phyloP scores from a whole-genome alignment of 2,113 vertebrate species.

The Vireo altiloquus region DNA sequence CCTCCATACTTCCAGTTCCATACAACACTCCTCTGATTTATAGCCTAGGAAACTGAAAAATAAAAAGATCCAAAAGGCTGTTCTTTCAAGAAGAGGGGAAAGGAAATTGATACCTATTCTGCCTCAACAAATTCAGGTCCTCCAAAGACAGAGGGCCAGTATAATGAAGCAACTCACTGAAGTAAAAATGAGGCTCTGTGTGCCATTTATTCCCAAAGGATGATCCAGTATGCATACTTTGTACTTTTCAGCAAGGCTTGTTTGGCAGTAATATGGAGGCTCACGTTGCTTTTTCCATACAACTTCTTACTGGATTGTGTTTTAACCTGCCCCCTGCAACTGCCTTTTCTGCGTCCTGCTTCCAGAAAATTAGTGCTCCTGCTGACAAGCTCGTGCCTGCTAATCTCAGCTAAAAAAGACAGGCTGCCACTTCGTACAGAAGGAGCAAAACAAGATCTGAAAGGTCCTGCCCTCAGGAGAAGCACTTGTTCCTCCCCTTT shows the following conservation, averaged over 20 bases:
- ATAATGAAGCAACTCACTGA: neutral
- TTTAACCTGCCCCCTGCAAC: neutral
- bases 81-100: neutral
- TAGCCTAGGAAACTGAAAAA: neutral
- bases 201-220: neutral
- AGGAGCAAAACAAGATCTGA: constrained; percentile 18
- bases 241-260: neutral
- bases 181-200: neutral
- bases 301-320: neutral
- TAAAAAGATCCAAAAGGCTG: neutral
- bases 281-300: neutral
- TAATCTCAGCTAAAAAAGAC: neutral
- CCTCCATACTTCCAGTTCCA: neutral
- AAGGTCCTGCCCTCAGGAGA: constrained; percentile 32
- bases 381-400: neutral
- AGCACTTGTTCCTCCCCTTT: neutral
- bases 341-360: neutral
- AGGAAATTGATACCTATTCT: neutral
- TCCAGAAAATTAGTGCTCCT: neutral
- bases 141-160: neutral
- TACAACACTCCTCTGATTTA: neutral
- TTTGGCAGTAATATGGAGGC: neutral
- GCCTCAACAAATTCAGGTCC: neutral
- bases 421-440: neutral
- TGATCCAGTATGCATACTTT: accelerated